Percentiles rank a stretch among this genome's conserved stretches.
Conservation (phyloP, 2,797 vertebrate species). For the Oceanodroma leucorhoa region DNA sequence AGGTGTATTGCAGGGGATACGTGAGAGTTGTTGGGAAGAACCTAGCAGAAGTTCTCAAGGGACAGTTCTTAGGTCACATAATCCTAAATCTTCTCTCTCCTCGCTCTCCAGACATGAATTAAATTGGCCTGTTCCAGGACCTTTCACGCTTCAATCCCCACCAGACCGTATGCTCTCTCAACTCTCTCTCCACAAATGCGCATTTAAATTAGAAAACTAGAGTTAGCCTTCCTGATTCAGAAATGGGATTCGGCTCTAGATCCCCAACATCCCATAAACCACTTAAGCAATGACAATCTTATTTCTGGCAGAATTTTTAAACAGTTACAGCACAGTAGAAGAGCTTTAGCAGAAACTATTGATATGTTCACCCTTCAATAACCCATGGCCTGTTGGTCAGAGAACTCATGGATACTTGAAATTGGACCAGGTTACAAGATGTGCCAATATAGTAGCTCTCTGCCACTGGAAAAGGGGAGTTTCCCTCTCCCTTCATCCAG, state of each 20-base stretch:
- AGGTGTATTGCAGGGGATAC: rapidly evolving
- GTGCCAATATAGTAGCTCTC: not conserved
- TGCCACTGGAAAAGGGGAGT: not conserved
- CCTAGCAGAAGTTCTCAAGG: not conserved
- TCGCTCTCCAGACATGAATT: not conserved
- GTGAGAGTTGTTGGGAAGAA: not conserved
- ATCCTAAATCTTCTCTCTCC: not conserved
- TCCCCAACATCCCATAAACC: not conserved
- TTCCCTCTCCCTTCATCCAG: not conserved
- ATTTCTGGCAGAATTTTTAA: not conserved
- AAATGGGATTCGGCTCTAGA: not conserved
- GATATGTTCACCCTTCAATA: not conserved
- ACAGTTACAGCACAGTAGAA: not conserved
- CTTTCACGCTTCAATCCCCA: not conserved
- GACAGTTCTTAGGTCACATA: not conserved
- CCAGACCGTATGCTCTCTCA: not conserved
- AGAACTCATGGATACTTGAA: not conserved
- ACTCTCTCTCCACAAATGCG: not conserved
- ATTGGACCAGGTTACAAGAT: not conserved
- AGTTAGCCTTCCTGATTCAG: not conserved
- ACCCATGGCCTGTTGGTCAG: not conserved
- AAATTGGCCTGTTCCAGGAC: not conserved
- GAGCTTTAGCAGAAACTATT: not conserved
- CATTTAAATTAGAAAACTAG: not conserved
- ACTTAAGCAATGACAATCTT: not conserved